Percentiles rank a stretch among this genome's conserved stretches.
phyloP scores from a whole-genome alignment of 2,113 vertebrate genomes.

The Epinephelus moara region DNA sequence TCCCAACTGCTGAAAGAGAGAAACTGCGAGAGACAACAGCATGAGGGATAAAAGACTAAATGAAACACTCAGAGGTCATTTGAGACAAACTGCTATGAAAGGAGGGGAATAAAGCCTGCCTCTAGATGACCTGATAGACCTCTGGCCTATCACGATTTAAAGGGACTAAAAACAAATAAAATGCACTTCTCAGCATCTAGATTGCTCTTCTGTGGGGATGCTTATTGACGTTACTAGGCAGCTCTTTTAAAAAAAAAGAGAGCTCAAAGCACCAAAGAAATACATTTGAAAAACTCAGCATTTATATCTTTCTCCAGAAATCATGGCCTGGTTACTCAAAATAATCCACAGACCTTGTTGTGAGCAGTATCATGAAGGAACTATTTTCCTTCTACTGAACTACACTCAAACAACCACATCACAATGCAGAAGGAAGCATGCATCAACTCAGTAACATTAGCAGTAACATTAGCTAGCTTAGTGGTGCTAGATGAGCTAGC shows the following conservation, averaged over 20 bases:
- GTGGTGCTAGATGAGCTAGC: too few species aligned
- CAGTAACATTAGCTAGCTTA: too few species aligned
- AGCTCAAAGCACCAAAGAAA: too few species aligned
- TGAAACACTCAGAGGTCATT: background rate
- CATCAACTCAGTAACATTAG: too few species aligned
- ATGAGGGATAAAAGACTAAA: background rate
- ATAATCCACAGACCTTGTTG: too few species aligned
- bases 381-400: too few species aligned
- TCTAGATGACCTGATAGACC: background rate
- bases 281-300: too few species aligned
- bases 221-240: background rate
- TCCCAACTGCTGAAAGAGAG: conserved; percentile 1
- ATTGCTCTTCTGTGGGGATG: background rate
- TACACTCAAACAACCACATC: too few species aligned
- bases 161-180: background rate
- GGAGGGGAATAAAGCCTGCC: background rate
- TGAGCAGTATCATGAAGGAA: too few species aligned
- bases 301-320: too few species aligned
- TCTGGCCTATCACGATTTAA: background rate
- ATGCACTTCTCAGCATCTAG: background rate
- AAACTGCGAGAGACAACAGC: conserved; percentile 3
- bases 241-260: background rate
- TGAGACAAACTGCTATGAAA: background rate
- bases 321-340: too few species aligned
- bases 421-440: too few species aligned